These are phyloP conservation scores for Mallotus villosus DNA, from an alignment of 2,797 vertebrate genomes.

Conservation along the genomic window DNA sequence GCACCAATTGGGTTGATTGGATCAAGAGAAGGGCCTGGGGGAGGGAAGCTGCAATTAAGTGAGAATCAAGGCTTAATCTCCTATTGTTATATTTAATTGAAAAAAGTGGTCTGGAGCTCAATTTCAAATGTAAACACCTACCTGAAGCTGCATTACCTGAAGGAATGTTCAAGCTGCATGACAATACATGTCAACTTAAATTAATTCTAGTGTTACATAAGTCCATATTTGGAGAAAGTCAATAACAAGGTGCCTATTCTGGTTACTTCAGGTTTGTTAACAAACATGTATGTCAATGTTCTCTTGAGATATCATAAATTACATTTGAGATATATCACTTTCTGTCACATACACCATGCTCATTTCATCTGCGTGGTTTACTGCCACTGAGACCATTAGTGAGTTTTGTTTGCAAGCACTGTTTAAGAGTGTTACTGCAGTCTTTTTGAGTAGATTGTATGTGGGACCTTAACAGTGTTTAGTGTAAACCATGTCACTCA, in stretches of 20 bases:
- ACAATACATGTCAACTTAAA: not conserved
- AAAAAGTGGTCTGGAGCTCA: not conserved
- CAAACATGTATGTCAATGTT: not conserved
- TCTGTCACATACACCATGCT: not conserved
- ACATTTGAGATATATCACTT: not conserved
- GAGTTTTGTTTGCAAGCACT: not conserved
- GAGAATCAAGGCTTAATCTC: not conserved
- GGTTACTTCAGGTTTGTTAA: no score
- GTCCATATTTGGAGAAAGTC: not conserved
- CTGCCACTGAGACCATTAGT: not conserved
- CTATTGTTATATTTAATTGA: not conserved
- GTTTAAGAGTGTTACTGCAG: constrained; percentile 11
- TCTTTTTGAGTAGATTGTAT: constrained; percentile 26
- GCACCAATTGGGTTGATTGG: not conserved
- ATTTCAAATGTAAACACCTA: not conserved
- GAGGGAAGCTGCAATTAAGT: not conserved
- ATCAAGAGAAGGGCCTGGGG: not conserved
- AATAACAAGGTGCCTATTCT: not conserved
- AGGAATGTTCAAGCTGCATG: no score
- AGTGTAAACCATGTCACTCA: constrained; percentile 30
- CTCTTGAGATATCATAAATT: not conserved
- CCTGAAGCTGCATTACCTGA: not conserved
- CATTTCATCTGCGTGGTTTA: not conserved
- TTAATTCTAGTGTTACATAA: not conserved
- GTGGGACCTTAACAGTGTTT: constrained; percentile 15